These are phyloP conservation scores for Rhombomys opimus DNA, from an alignment of 2,113 vertebrate genomes.

Conservation along the genomic window DNA sequence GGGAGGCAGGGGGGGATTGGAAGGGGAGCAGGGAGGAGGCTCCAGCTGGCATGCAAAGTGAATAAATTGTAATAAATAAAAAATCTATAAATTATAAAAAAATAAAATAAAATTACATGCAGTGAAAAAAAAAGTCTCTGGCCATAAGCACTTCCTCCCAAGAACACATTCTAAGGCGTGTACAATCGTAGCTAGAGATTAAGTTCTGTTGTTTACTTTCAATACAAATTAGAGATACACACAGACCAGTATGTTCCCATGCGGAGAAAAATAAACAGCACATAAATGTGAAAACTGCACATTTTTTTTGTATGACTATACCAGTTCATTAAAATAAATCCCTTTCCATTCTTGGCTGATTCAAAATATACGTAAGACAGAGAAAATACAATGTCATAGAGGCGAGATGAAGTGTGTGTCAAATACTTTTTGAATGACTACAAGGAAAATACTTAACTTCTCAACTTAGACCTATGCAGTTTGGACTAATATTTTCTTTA, in stretches of 20 bases:
- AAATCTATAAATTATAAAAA: no score
- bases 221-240: neutral
- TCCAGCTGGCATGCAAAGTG: no score
- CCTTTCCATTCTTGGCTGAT: neutral
- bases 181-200: neutral
- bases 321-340: conserved; percentile 28
- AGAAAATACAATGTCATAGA: neutral
- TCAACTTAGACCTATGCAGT: neutral
- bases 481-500: conserved; percentile 25
- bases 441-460: neutral
- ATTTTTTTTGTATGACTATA: neutral
- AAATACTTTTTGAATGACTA: neutral
- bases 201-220: neutral
- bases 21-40: no score
- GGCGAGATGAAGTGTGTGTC: neutral
- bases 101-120: no score
- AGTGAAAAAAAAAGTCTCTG: no score
- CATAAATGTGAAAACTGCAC: neutral
- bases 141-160: neutral
- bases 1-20: no score
- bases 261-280: neutral
- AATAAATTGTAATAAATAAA: no score
- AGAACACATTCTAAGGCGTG: neutral
- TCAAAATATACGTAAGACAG: neutral
- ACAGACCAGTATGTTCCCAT: neutral